phyloP scores from a whole-genome alignment of 2,797 vertebrate species.

The Graptemys geographica region DNA sequence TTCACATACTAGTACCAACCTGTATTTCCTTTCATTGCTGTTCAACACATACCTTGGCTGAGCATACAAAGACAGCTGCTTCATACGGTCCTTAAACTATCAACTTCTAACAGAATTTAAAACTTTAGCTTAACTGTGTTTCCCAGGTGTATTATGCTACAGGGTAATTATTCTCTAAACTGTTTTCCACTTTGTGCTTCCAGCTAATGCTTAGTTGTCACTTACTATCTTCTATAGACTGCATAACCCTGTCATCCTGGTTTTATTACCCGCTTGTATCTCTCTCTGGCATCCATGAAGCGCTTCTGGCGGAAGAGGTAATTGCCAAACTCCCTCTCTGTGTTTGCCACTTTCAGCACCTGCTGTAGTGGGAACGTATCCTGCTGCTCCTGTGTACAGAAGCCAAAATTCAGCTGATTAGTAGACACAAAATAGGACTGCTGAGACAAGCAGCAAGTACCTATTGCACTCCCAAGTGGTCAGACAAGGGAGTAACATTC shows the following conservation, averaged over 20 bases:
- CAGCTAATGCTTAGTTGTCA: background rate
- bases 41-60: background rate
- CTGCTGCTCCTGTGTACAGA: constrained; percentile 86
- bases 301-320: constrained; percentile 85
- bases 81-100: background rate
- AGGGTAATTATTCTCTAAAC: background rate
- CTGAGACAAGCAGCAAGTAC: background rate
- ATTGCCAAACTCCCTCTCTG: constrained; percentile 90
- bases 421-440: background rate
- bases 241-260: background rate
- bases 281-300: constrained; percentile 86
- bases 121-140: background rate
- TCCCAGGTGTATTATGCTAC: background rate
- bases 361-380: constrained; percentile 81
- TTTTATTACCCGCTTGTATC: constrained; percentile 89
- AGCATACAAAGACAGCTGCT: background rate
- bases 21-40: background rate
- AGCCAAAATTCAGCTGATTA: constrained; percentile 13
- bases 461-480: background rate
- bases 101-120: background rate
- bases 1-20: background rate
- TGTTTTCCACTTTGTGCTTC: background rate
- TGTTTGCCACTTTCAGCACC: constrained; percentile 86
- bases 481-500: background rate
- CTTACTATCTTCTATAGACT: background rate